Percentiles rank a stretch among this genome's conserved stretches.
These are phyloP conservation scores for Drosophila atripex DNA, from an alignment of 2,888 invertebrate genomes.

Conservation along the genomic window DNA sequence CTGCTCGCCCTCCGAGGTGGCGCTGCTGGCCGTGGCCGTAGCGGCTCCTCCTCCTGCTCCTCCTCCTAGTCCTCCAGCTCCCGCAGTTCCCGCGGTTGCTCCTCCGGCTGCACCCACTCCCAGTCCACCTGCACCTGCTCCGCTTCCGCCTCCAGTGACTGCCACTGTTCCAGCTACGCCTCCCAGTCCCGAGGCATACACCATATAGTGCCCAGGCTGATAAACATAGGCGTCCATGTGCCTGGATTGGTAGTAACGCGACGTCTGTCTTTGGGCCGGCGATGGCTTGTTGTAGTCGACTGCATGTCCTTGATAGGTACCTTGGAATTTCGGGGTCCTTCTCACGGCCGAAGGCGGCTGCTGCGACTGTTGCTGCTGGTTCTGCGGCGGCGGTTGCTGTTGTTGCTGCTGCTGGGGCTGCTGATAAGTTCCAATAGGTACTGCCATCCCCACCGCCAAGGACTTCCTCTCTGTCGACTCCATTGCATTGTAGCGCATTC, in stretches of 20 bases:
- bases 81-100: background rate
- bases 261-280: constrained; percentile 36
- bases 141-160: background rate
- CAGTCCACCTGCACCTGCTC: constrained; percentile 1
- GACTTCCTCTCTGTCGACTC: constrained; percentile 1
- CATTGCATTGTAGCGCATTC: constrained; percentile 49
- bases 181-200: constrained; percentile 4
- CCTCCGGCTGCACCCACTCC: background rate
- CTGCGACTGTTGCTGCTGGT: background rate
- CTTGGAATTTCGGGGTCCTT: constrained; percentile 13
- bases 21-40: constrained; percentile 41
- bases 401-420: background rate
- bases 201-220: constrained; percentile 24
- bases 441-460: background rate
- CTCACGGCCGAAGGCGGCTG: constrained; percentile 5
- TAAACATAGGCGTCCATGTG: constrained; percentile 42
- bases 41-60: constrained; percentile 15
- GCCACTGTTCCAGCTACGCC: background rate
- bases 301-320: constrained; percentile 12
- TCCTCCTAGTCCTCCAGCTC: background rate
- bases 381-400: background rate
- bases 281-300: constrained; percentile 10
- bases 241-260: constrained; percentile 58
- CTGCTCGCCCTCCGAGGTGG: constrained; percentile 50
- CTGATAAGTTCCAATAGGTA: constrained; percentile 1